Conservation (phyloP, 2,797 vertebrate species). For the Acrossocheilus wenchowensis region DNA sequence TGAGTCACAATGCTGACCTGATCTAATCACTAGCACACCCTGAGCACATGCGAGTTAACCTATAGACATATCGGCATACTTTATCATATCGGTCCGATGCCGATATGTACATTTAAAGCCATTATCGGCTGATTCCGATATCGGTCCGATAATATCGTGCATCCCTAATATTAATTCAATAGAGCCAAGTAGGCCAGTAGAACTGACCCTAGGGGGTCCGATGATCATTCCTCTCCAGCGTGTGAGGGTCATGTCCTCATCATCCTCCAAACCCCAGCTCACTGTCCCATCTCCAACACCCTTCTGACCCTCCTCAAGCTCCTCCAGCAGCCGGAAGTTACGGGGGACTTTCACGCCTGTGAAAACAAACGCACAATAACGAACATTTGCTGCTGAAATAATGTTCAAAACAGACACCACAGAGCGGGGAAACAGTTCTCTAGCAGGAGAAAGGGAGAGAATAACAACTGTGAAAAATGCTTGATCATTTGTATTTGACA, state of each 20-base stretch:
- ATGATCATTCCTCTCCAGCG: slow-evolving; percentile 96
- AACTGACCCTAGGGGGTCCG: slow-evolving; percentile 91
- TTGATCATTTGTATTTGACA: not conserved
- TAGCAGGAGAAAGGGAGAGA: too few species aligned
- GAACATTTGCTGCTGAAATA: not conserved
- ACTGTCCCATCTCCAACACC: slow-evolving; percentile 93
- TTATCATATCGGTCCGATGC: too few species aligned
- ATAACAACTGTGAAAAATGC: too few species aligned
- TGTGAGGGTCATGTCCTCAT: slow-evolving; percentile 93
- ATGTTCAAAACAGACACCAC: not conserved
- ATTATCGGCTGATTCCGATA: too few species aligned
- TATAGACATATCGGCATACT: too few species aligned
- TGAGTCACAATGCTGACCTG: too few species aligned
- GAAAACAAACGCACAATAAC: slow-evolving; percentile 48
- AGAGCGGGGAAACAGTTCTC: not conserved
- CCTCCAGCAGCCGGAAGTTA: slow-evolving; percentile 96
- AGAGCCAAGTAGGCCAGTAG: not conserved
- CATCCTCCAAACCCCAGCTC: slow-evolving; percentile 93
- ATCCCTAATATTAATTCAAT: not conserved
- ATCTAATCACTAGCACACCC: too few species aligned
- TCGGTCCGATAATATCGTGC: too few species aligned
- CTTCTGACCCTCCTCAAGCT: slow-evolving; percentile 96
- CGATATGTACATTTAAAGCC: too few species aligned
- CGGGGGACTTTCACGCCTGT: slow-evolving; percentile 92
- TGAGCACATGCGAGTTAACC: too few species aligned